Conservation (phyloP, 2,888 invertebrate species). For the Drosophila subquinaria region DNA sequence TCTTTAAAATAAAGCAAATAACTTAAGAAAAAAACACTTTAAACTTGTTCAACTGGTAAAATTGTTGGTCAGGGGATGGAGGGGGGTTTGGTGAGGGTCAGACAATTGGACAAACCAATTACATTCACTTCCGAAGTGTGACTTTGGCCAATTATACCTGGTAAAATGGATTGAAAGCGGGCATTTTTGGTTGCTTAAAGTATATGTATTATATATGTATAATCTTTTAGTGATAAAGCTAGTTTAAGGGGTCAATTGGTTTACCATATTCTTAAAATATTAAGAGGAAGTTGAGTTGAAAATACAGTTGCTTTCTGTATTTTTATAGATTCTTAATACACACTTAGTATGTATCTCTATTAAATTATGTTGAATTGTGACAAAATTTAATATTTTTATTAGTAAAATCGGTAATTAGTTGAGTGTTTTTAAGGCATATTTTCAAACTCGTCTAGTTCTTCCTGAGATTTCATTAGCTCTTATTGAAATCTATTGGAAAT, state of each 20-base stretch:
- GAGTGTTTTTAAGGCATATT: too few species aligned
- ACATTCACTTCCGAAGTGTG: conserved; percentile 66
- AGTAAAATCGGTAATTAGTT: too few species aligned
- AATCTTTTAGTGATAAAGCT: background rate
- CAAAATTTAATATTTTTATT: too few species aligned
- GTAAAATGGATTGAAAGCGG: background rate
- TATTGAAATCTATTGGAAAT: too few species aligned
- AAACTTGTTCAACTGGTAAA: conserved; percentile 51
- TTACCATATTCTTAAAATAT: background rate
- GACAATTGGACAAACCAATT: conserved; percentile 24
- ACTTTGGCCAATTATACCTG: conserved; percentile 24
- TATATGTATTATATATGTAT: too few species aligned
- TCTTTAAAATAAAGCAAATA: conserved; percentile 57
- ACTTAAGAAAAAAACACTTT: conserved; percentile 26
- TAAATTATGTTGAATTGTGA: too few species aligned
- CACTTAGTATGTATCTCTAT: too few species aligned
- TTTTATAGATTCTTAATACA: too few species aligned
- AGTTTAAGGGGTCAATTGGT: background rate
- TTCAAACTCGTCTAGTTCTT: too few species aligned
- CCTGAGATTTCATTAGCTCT: too few species aligned
- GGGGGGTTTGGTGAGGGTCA: background rate
- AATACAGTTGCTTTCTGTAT: too few species aligned
- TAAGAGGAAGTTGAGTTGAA: too few species aligned
- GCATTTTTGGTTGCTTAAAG: background rate
- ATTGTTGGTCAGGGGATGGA: conserved; percentile 12